A percentile compares a stretch with the other conserved stretches of the same genome.
Evolutionary conservation across 2,888 invertebrate genomes (phyloP).

Genomic region (Oscheius sp.): DNA sequence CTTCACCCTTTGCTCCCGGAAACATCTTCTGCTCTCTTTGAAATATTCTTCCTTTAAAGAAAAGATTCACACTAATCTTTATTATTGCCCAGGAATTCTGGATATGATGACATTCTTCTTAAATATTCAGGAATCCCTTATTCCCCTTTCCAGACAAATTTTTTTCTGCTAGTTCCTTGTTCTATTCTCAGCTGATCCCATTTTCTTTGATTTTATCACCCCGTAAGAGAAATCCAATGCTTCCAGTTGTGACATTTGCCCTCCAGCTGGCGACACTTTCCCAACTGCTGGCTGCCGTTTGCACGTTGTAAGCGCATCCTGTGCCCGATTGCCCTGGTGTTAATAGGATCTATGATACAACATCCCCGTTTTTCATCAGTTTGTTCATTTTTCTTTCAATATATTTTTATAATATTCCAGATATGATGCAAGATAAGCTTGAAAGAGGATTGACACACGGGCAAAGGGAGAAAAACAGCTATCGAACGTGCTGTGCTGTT

Average conservation of each 20-base stretch:
- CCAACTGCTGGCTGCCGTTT: conserved; percentile 29
- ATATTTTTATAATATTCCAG: conserved; percentile 1
- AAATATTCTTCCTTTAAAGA: too few relatives aligned
- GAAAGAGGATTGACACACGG: conserved; percentile 28
- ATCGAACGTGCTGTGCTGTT: conserved; percentile 65
- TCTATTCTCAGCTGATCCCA: not conserved
- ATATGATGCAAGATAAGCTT: conserved; percentile 21
- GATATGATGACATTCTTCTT: too few relatives aligned
- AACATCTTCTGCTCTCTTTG: too few relatives aligned
- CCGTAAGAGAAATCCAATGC: not conserved
- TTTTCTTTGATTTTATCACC: conserved; percentile 15
- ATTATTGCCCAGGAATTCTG: too few relatives aligned
- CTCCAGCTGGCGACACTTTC: conserved; percentile 35
- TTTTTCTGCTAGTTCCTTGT: not conserved
- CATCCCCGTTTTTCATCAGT: not conserved
- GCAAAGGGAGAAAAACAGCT: conserved; percentile 18
- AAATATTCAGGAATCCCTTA: too few relatives aligned
- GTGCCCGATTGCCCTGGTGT: conserved; percentile 22
- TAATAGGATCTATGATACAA: conserved; percentile 8
- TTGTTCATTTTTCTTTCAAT: not conserved
- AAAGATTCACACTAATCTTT: too few relatives aligned
- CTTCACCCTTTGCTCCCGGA: not conserved
- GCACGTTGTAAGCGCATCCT: conserved; percentile 36
- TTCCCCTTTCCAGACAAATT: not conserved
- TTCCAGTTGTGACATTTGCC: conserved; percentile 32